Evolutionary conservation across 2,888 invertebrate genomes (phyloP).

Genomic region (Eristalinus aeneus): DNA sequence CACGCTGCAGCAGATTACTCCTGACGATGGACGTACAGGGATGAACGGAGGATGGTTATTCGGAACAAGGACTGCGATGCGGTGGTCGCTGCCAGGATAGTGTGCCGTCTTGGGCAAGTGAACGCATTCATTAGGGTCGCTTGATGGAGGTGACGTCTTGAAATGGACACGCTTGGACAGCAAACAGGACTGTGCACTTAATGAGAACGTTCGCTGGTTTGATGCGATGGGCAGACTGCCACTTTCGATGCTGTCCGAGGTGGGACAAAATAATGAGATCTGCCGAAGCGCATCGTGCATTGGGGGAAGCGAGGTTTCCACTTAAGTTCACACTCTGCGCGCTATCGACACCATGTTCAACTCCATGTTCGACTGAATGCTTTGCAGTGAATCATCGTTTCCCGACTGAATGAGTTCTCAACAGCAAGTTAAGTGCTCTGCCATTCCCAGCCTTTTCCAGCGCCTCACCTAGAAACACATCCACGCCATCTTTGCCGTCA

Average conservation of each 20-base stretch:
- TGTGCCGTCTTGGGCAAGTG: background rate
- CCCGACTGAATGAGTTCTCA: too few relatives aligned
- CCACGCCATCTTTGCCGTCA: too few relatives aligned
- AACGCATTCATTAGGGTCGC: background rate
- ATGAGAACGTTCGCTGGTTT: background rate
- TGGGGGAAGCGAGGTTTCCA: too few relatives aligned
- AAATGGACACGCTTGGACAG: background rate
- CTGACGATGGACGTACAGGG: background rate
- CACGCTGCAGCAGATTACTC: slow-evolving; percentile 15
- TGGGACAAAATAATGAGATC: background rate
- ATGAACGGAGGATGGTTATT: background rate
- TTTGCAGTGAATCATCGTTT: too few relatives aligned
- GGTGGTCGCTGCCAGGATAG: background rate
- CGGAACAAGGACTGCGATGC: background rate
- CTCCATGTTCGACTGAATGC: too few relatives aligned
- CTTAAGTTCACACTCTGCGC: too few relatives aligned
- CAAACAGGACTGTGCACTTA: background rate
- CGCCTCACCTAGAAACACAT: too few relatives aligned
- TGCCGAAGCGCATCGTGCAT: background rate
- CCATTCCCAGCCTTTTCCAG: too few relatives aligned
- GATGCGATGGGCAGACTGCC: background rate
- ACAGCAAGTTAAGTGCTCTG: too few relatives aligned
- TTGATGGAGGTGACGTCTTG: background rate
- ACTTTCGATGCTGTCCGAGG: background rate
- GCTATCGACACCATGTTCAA: too few relatives aligned